phyloP scores from a whole-genome alignment of 2,888 invertebrate genomes.

The Ochropleura leucogaster region DNA sequence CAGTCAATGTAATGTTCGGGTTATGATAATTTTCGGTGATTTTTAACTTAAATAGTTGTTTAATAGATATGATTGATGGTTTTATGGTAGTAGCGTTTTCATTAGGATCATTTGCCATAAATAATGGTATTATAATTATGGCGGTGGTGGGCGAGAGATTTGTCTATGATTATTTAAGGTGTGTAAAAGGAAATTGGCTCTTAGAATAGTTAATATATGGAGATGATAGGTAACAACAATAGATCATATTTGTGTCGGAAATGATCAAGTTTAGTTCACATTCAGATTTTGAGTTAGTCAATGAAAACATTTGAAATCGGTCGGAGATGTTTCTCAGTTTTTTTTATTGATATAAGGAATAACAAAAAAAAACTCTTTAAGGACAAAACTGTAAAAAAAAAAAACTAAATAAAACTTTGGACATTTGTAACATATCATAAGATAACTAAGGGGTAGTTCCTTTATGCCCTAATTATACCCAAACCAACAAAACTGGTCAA shows the following conservation, averaged over 20 bases:
- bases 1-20: slow-evolving; percentile 21
- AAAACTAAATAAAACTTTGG: too few relatives aligned
- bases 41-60: slow-evolving; percentile 40
- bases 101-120: slow-evolving; percentile 47
- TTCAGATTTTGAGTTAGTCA: not conserved
- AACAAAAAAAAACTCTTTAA: too few relatives aligned
- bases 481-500: not conserved
- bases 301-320: not conserved
- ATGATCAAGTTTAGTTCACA: slow-evolving; percentile 2
- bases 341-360: not conserved
- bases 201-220: slow-evolving; percentile 26
- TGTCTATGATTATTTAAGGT: slow-evolving; percentile 20
- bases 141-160: slow-evolving; percentile 21
- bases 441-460: too few relatives aligned
- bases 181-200: slow-evolving; percentile 24
- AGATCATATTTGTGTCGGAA: slow-evolving; percentile 21
- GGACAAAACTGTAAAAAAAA: too few relatives aligned
- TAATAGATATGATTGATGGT: slow-evolving; percentile 42
- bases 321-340: not conserved
- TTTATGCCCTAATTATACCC: not conserved
- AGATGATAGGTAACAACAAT: slow-evolving; percentile 1
- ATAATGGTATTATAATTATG: slow-evolving; percentile 52
- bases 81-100: slow-evolving; percentile 50
- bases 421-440: not conserved
- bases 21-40: slow-evolving; percentile 51